Evolutionary conservation across 2,888 invertebrate species (phyloP).

Genomic region (Allolobophora icterica): DNA sequence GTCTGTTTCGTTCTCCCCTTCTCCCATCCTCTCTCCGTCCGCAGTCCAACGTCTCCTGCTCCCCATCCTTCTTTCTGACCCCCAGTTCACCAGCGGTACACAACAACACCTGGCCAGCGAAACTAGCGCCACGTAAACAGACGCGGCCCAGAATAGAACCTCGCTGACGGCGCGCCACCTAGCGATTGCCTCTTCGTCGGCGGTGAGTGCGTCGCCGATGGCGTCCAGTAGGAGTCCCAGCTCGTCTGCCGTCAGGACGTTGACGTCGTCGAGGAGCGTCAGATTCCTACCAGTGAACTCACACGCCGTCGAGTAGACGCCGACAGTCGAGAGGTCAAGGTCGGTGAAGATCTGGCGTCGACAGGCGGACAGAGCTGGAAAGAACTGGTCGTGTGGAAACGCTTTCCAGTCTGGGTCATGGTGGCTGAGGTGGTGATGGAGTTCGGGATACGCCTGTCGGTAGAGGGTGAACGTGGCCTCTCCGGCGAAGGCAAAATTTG

Average conservation of each 20-base stretch:
- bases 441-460: not conserved
- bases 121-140: not conserved
- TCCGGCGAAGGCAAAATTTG: conserved; percentile 40
- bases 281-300: not conserved
- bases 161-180: not conserved
- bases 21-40: conserved; percentile 13
- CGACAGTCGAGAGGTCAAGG: conserved; percentile 38
- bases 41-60: not conserved
- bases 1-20: not conserved
- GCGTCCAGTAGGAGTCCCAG: conserved; percentile 11
- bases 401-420: not conserved
- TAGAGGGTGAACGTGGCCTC: conserved; percentile 29
- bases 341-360: conserved; percentile 48
- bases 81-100: not conserved
- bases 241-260: not conserved
- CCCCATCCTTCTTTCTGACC: not conserved
- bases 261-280: conserved; percentile 23
- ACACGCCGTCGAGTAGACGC: conserved; percentile 18
- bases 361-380: conserved; percentile 47
- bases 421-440: not conserved
- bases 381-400: conserved; percentile 38
- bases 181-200: not conserved
- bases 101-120: not conserved
- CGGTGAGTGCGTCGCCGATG: not conserved
- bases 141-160: not conserved